Conservation (phyloP, 2,888 invertebrate species). For the Diogma glabrata region DNA sequence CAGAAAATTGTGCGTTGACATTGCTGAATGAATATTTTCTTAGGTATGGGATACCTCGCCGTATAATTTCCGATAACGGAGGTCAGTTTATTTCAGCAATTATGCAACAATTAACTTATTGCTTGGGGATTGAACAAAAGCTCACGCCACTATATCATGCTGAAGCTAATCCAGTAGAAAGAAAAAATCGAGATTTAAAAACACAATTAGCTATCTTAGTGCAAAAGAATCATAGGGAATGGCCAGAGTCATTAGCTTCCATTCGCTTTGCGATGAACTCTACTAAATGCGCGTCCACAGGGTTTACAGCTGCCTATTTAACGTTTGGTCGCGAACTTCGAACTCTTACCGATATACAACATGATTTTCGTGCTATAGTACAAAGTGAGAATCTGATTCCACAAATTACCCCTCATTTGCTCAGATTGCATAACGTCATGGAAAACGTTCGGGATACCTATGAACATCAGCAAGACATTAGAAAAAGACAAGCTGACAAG, state of each 20-base stretch:
- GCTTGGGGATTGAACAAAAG: constrained; percentile 11
- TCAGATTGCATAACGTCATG: neutral
- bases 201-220: constrained; percentile 26
- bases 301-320: constrained; percentile 24
- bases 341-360: constrained; percentile 24
- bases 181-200: constrained; percentile 24
- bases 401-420: constrained; percentile 14
- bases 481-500: neutral
- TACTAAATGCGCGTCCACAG: too few species aligned
- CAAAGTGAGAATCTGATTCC: constrained; percentile 21
- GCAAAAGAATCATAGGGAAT: too few species aligned
- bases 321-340: constrained; percentile 29
- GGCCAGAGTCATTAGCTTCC: too few species aligned
- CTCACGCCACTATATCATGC: constrained; percentile 25
- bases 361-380: constrained; percentile 23
- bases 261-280: too few species aligned
- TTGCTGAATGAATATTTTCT: constrained; percentile 21
- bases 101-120: neutral
- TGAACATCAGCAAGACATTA: neutral
- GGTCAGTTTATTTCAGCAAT: constrained; percentile 24
- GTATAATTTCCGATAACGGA: constrained; percentile 29
- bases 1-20: too few species aligned
- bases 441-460: neutral
- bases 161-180: constrained; percentile 26
- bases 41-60: constrained; percentile 26